Evolutionary conservation across 2,113 vertebrate species (phyloP), one percentile per base, ranked within the genome.

Genomic region (Nothoprocta perdicaria): DNA sequence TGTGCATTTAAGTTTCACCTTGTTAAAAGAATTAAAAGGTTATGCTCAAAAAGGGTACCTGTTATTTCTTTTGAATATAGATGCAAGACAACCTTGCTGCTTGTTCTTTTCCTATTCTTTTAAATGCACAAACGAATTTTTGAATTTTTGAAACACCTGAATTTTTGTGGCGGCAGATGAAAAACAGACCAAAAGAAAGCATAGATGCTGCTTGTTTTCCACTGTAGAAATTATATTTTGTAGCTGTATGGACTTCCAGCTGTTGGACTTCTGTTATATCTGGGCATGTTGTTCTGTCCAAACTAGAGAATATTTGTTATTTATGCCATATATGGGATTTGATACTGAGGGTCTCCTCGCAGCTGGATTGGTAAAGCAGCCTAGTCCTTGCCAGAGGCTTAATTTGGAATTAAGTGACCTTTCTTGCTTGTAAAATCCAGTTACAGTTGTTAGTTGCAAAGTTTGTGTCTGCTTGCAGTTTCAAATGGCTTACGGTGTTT

Each of bases 391-490:
- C 86, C 94, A 96, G 86, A 95, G 90, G 69, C 41, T 95, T 96
- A 94, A 93, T 95, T 93, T 96, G 91, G 84, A 86, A 88, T 96
- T 95, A 94, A 96, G 90, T 96, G 50, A 91, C 72, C 63, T 84
- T 97, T 97, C 48, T 80, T 96, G 27, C 65, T 93, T 53, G 89
- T 96, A 92, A 95, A 96, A 95, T 96, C 89, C n/a, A 75, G 96
- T 97, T 96, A 81, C 58, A 83, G 94, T 96, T 92, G 84, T 96
- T 90, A 90, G 60, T 89, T 95, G 86, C 92, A 96, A 96, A 92
- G 40, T 96, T 58, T 86, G 50, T 77, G 43, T 91, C 80, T 71
- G 5, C 93, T 67, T 93, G 68, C 43, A 94, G 83, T 61, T 80
- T 95, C 93, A 82, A 89, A 88, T 92, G 83, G 77, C 60, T 62